Evolutionary conservation across 1,140 invertebrate genomes (phyloP), one percentile per base, ranked within the genome.

Genomic region (Tetragnatha versicolor): DNA sequence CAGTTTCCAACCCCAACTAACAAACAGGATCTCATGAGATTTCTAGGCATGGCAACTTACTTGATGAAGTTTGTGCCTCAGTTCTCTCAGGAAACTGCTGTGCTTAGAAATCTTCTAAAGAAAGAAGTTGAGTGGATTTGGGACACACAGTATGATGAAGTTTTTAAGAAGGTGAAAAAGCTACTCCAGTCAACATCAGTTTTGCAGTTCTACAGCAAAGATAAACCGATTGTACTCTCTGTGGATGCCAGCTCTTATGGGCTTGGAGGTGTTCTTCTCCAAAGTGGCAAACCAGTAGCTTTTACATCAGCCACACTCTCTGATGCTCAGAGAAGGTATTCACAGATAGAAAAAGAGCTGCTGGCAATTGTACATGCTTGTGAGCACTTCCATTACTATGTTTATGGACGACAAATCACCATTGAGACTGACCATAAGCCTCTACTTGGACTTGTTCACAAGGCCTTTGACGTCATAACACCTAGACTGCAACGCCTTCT

Each of bases 211-310:
- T 86, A 82, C 81, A 81, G 86, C 63, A n/a, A 49, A 25, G 80
- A 82, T 12, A 83, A 83, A 68, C 79, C 69, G 7, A 78, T 84
- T 2, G 81, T 79, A 12, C 79, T 87, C 5, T 82, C 82, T 47
- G 83, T 83, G 3, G 87, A 88, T 82, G 84, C 84, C 5, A 85
- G 83, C 22, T 65, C 84, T 51, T 27, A 82, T 42, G 87, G 85
- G 0, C 69, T 88, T 25, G 86, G 86, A 4, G 84, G 84, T 31
- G 83, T 85, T 14, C 45, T 88, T 2, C 51, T 87, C 5, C 88
- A 89, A 78, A 81, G 85, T 63, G 80, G 80, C 22, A 68, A 84
- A 35, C 86, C 85, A 14, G 82, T 88, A 0, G 81, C 82, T 25
- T 89, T 84, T 84, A 83, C 85, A 6, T 85, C 84, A 14, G 49